Evolutionary conservation across 2,113 vertebrate genomes (phyloP), one percentile per base, ranked within the genome.

Genomic region (Brienomyrus brachyistius): DNA sequence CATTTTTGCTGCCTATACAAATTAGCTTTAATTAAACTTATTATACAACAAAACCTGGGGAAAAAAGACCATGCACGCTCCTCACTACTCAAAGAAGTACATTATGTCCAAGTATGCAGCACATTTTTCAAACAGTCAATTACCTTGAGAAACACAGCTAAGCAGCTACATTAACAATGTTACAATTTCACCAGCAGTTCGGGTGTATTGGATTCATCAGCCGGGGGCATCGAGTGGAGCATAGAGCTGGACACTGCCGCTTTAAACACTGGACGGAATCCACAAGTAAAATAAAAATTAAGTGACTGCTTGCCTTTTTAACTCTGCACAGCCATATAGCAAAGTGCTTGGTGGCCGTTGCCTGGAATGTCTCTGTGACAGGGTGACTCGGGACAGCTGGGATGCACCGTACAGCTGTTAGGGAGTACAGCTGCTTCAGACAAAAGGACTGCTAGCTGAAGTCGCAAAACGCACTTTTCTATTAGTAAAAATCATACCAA

Each of bases 331-430:
- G 15, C 77, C 23, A 35, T 35, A 59, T n/a, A 89, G 27, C 88
- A 35, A 77, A 40, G 23, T 52, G 62, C 51, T 52, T 88, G 88
- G 92, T 93, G 88, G 88, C 89, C 91, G 90, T 93, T 92, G 89
- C 89, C 92, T 93, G 92, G 94, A 96, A 96, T 96, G 95, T 59
- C 23, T 95, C 95, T 94, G 91, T 93, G 94, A 94, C 94, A 91
- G 92, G 93, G 94, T 35, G 74, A 80, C 74, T 40, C 31, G 7
- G 13, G 35, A 80, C 74, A 80, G 17, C 74, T 40, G 74, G 31
- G 31, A 13, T 94, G 93, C n/a, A 3, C 70, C 6, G 27, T 56
- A 82, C 89, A 90, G 84, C 91, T 91, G 91, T 90, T 83, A 51
- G 31, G 13, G 31, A 88, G 77, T 59, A 84, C 74, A 85, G 87